A percentile compares a stretch with the other conserved stretches of the same genome.
Conservation (phyloP, 2,888 invertebrate genomes). For the Lutraria lutraria region DNA sequence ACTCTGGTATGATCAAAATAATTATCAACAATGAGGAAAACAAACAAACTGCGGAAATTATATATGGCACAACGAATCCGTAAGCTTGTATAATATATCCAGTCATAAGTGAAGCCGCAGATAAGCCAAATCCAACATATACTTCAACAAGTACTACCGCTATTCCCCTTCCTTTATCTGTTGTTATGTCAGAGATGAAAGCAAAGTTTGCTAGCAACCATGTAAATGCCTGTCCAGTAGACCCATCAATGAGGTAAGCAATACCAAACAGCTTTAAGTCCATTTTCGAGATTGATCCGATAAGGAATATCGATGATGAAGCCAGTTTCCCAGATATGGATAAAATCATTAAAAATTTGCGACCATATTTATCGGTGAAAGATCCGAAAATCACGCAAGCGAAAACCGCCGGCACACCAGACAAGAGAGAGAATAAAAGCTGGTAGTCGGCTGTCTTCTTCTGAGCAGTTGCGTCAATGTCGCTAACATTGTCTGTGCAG, state of each 20-base stretch:
- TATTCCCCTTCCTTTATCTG: neutral
- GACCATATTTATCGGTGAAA: slow-evolving; percentile 27
- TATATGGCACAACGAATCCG: slow-evolving; percentile 24
- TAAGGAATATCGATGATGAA: neutral
- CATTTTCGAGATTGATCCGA: slow-evolving; percentile 15
- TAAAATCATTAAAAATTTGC: slow-evolving; percentile 35
- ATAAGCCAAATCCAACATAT: slow-evolving; percentile 9
- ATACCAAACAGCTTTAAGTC: slow-evolving; percentile 30
- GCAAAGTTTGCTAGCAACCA: slow-evolving; percentile 22
- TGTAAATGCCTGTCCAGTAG: neutral
- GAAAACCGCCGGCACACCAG: slow-evolving; percentile 3
- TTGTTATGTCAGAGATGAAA: slow-evolving; percentile 32
- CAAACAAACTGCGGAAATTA: neutral
- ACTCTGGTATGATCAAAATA: slow-evolving; percentile 31
- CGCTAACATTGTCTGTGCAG: slow-evolving; percentile 11
- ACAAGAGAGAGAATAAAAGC: neutral
- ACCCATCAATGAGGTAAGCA: neutral
- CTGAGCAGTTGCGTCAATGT: neutral
- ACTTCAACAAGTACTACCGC: slow-evolving; percentile 17
- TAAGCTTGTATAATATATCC: slow-evolving; percentile 17
- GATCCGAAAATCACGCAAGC: slow-evolving; percentile 31
- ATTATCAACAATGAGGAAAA: neutral
- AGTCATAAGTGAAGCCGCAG: neutral
- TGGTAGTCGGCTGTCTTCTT: neutral
- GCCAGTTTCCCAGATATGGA: slow-evolving; percentile 1